Percentiles rank a stretch among this genome's conserved stretches.
These are phyloP conservation scores for Achlya flavicornis DNA, from an alignment of 2,888 invertebrate genomes.

Conservation along the genomic window DNA sequence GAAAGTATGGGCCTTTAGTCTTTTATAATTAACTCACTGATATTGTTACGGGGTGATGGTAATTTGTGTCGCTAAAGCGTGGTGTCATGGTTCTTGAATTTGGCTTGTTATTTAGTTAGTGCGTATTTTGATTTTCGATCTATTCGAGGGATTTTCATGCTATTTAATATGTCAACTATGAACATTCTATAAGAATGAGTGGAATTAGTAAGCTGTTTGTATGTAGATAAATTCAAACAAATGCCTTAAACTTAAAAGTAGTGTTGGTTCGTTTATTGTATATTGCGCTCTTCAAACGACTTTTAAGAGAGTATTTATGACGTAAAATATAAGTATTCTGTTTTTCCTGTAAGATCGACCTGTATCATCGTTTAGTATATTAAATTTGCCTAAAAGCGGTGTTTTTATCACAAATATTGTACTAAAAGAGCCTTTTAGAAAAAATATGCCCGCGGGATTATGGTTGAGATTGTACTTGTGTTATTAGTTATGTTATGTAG, in stretches of 20 bases:
- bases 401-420: conserved; percentile 17
- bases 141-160: too few species aligned
- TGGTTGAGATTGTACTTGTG: background rate
- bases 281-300: too few species aligned
- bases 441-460: conserved; percentile 12
- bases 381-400: conserved; percentile 17
- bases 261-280: too few species aligned
- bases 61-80: background rate
- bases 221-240: too few species aligned
- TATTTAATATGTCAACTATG: too few species aligned
- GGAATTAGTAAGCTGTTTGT: too few species aligned
- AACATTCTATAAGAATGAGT: too few species aligned
- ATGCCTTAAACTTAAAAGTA: too few species aligned
- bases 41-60: background rate
- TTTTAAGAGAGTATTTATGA: background rate
- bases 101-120: too few species aligned
- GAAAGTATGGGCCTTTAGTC: conserved; percentile 22
- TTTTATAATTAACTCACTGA: conserved; percentile 10
- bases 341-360: conserved; percentile 13
- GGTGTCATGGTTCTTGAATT: too few species aligned
- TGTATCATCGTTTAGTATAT: conserved; percentile 17
- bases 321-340: background rate
- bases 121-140: too few species aligned
- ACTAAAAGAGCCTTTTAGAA: conserved; percentile 14
- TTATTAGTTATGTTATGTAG: background rate